Evolutionary conservation across 2,888 invertebrate genomes (phyloP), one percentile per base, ranked within the genome.

Genomic region (Ophion costatus): DNA sequence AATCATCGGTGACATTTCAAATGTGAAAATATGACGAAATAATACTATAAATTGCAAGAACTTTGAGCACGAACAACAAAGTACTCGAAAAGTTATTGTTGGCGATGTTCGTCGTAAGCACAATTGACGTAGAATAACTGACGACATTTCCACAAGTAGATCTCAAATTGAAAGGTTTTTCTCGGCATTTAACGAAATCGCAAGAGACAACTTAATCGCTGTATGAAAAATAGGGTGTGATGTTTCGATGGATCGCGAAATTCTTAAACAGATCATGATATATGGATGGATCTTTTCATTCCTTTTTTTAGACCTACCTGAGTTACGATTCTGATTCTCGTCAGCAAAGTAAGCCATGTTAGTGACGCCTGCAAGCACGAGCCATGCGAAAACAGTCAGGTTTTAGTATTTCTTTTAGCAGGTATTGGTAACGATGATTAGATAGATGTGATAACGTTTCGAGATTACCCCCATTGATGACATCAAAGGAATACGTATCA

Each of bases 341-440:
- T 96, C 97, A 92, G 96, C 95, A 94, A 96, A 96, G 95, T 97
- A 97, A 94, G 96, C 96, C 94, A 96, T 95, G 95, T 97, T 97
- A 95, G 96, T 96, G 94, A 97, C 95, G 93, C 96, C 96, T 94
- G 94, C 94, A 95, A 94, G 93, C 92, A 95, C 95, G 91, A 92
- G 92, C 92, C 92, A 93, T 93, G 93, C 92, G 90, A 92, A 82
- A 85, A 85, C 89, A 91, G 87, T 92, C 89, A 92, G 89, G 91
- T 89, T 88, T 87, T 90, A 17, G 10, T 59, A 61, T 69, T 42
- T 61, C n/a, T 42, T 85, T 79, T 89, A 91, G 92, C 92, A 87
- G 78, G 81, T 70, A 83, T 77, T 59, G 22, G 66, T 70, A 84
- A 76, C 69, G 84, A 73, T 80, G 59, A 29, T 70, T n/a, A 38